Percentiles rank a stretch among this genome's conserved stretches.
phyloP scores from a whole-genome alignment of 2,888 invertebrate genomes.

The Aspidiotus rigidus region DNA sequence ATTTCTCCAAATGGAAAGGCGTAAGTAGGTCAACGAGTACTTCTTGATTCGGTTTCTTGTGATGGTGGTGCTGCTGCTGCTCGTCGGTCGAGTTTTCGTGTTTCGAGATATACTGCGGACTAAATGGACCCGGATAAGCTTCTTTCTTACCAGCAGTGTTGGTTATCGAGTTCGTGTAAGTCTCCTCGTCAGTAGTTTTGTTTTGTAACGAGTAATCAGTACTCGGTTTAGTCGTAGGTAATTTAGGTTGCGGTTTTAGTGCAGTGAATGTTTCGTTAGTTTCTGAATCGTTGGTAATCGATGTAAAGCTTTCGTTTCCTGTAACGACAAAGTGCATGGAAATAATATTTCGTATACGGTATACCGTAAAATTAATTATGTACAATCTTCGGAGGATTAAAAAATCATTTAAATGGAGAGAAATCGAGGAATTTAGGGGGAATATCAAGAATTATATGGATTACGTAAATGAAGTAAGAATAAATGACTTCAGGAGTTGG shows the following conservation, averaged over 20 bases:
- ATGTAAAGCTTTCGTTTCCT: conserved; percentile 26
- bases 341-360: no score
- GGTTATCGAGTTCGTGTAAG: neutral
- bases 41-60: conserved; percentile 30
- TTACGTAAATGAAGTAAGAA: no score
- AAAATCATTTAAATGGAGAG: no score
- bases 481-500: no score
- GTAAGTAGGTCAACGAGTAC: conserved; percentile 34
- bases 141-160: conserved; percentile 39
- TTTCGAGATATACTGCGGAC: conserved; percentile 35
- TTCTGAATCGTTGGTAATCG: conserved; percentile 10
- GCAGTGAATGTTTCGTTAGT: neutral
- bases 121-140: conserved; percentile 37
- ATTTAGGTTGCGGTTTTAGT: conserved; percentile 4
- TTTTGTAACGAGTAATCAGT: conserved; percentile 36
- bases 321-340: conserved; percentile 17
- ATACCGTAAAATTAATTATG: no score
- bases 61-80: conserved; percentile 23
- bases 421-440: no score
- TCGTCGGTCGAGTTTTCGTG: conserved; percentile 27
- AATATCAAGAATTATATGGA: no score
- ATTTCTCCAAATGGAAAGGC: conserved; percentile 36
- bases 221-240: conserved; percentile 7
- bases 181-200: conserved; percentile 35
- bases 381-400: no score